These are phyloP conservation scores for Phalacrocorax pelagicus DNA, from an alignment of 2,113 vertebrate species.

Conservation along the genomic window DNA sequence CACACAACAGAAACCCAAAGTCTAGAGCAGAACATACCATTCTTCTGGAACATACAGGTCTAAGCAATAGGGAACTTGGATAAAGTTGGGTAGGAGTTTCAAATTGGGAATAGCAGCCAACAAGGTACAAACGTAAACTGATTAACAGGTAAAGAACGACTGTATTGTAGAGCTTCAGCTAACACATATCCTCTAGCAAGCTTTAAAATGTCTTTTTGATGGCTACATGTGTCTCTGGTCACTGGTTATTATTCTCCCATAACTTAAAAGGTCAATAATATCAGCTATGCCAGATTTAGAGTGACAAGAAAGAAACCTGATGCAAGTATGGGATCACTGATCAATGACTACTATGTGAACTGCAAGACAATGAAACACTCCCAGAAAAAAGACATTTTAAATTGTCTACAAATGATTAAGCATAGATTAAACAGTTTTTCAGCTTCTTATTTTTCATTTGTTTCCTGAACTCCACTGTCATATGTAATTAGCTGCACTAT, in stretches of 20 bases:
- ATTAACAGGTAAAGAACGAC: conserved; percentile 73
- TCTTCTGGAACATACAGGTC: conserved; percentile 71
- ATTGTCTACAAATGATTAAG: conserved; percentile 51
- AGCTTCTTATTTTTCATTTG: conserved; percentile 41
- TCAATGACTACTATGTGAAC: conserved; percentile 42
- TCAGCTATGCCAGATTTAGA: conserved; percentile 32
- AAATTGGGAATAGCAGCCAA: conserved; percentile 71
- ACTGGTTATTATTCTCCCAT: conserved; percentile 53
- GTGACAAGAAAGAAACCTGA: conserved; percentile 58
- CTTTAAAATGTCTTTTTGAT: conserved; percentile 74
- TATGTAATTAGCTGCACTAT: conserved; percentile 41
- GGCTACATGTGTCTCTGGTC: conserved; percentile 69
- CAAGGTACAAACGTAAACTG: conserved; percentile 74
- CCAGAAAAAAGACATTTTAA: conserved; percentile 67
- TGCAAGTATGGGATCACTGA: conserved; percentile 49
- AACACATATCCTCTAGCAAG: conserved; percentile 65
- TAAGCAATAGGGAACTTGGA: conserved; percentile 62
- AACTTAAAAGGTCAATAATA: conserved; percentile 68
- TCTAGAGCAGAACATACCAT: conserved; percentile 66
- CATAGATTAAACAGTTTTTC: conserved; percentile 40
- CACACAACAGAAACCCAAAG: conserved; percentile 67
- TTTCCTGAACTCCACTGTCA: conserved; percentile 30
- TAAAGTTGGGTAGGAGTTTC: conserved; percentile 70
- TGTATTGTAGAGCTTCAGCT: conserved; percentile 56
- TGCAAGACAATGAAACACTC: conserved; percentile 46